Conservation (phyloP, 2,113 vertebrate genomes). For the Ageneiosus marmoratus region DNA sequence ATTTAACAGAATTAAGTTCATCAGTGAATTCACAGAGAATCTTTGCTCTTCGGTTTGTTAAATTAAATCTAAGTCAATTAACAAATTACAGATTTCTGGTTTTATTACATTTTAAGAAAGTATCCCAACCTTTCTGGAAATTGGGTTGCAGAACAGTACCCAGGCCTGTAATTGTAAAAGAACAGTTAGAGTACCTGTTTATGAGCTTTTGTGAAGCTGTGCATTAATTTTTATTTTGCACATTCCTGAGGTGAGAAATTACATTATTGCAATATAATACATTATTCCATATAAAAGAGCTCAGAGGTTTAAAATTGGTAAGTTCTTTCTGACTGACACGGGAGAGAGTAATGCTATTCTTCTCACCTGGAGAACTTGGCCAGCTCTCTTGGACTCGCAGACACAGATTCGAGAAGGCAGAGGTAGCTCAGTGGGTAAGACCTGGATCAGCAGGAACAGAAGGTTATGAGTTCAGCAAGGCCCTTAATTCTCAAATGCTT, state of each 20-base stretch:
- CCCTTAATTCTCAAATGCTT: no score
- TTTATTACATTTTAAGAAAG: no score
- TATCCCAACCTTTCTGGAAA: no score
- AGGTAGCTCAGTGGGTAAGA: no score
- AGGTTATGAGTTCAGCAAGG: no score
- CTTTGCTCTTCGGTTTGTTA: no score
- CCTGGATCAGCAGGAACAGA: neutral
- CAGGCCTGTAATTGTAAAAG: neutral
- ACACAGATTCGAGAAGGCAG: no score
- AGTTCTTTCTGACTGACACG: neutral
- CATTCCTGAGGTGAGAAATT: neutral
- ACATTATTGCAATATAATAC: neutral
- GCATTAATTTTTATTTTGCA: neutral
- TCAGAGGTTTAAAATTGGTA: neutral
- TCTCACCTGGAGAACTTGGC: neutral
- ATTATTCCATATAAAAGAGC: neutral
- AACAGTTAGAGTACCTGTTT: neutral
- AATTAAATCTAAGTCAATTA: no score
- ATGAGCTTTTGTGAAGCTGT: neutral
- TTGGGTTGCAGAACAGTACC: no score
- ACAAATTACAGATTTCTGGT: no score
- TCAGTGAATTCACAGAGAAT: no score
- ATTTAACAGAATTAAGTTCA: no score
- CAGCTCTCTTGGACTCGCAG: neutral
- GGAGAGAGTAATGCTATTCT: neutral